Percentiles rank a stretch among this genome's conserved stretches.
These are phyloP conservation scores for Chamaea fasciata DNA, from an alignment of 2,113 vertebrate species.

Conservation along the genomic window DNA sequence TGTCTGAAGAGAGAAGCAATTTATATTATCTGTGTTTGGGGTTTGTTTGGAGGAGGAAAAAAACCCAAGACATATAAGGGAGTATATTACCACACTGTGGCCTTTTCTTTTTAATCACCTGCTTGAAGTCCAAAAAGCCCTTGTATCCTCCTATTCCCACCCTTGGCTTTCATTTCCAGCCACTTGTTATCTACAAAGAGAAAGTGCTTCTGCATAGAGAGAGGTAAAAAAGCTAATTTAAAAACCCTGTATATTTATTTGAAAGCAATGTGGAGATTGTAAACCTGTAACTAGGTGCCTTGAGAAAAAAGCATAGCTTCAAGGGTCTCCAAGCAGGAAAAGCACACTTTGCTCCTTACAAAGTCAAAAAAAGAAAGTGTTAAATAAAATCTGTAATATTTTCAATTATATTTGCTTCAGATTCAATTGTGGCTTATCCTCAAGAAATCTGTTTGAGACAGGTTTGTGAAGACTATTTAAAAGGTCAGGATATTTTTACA, in stretches of 20 bases:
- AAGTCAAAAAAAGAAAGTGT: neutral
- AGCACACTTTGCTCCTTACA: neutral
- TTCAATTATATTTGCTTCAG: neutral
- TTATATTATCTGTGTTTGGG: neutral
- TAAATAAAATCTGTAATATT: neutral
- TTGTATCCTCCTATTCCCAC: neutral
- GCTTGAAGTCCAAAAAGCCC: neutral
- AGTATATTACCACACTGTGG: neutral
- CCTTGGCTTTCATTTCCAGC: neutral
- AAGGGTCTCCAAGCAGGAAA: neutral
- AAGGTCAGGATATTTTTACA: neutral
- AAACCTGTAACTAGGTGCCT: neutral
- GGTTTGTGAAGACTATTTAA: constrained; percentile 8
- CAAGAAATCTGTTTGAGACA: neutral
- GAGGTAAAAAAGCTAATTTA: neutral
- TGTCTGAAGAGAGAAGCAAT: neutral
- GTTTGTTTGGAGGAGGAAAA: neutral
- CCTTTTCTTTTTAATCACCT: neutral
- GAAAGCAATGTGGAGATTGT: neutral
- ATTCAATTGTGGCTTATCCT: neutral
- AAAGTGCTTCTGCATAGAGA: neutral
- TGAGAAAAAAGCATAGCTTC: neutral
- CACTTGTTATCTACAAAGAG: neutral
- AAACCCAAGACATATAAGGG: neutral
- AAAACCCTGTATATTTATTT: neutral